Evolutionary conservation across 2,797 vertebrate species (phyloP).

Genomic region (Xyrichtys novacula): DNA sequence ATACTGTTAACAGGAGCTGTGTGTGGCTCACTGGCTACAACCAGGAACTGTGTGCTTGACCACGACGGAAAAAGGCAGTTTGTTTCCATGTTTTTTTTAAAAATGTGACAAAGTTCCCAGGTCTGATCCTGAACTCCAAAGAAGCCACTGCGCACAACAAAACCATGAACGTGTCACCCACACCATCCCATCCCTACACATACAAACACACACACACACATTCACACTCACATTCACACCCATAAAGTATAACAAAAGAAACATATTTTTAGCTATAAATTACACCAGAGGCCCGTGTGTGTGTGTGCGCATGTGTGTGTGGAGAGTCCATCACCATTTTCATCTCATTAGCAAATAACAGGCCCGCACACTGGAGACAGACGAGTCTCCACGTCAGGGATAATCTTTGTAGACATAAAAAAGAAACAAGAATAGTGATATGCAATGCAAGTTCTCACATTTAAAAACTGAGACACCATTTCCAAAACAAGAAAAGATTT

Average conservation of each 20-base stretch:
- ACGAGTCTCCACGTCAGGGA: conserved; percentile 35
- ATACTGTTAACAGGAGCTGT: conserved; percentile 60
- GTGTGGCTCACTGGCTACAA: conserved; percentile 41
- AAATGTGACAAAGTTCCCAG: conserved; percentile 36
- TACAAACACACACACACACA: background rate
- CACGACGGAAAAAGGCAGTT: conserved; percentile 67
- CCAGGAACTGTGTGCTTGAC: conserved; percentile 71
- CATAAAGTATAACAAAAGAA: conserved; percentile 60
- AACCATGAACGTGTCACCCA: conserved; percentile 37
- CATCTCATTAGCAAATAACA: conserved; percentile 45
- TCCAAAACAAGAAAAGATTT: conserved; percentile 26
- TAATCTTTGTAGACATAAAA: conserved; percentile 40
- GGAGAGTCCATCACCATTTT: conserved; percentile 60
- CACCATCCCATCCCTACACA: conserved; percentile 18
- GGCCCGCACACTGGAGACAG: conserved; percentile 21
- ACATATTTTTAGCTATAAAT: conserved; percentile 44
- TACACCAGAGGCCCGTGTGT: conserved; percentile 46
- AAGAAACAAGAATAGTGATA: conserved; percentile 36
- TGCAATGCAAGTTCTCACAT: conserved; percentile 44
- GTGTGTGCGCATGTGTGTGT: conserved; percentile 36
- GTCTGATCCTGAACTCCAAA: conserved; percentile 38
- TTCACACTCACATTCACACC: conserved; percentile 11
- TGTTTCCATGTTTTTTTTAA: conserved; percentile 34
- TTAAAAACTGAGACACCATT: conserved; percentile 36
- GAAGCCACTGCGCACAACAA: conserved; percentile 47